These are phyloP conservation scores for Ictalurus punctatus DNA, from an alignment of 2,113 vertebrate genomes.

Conservation along the genomic window DNA sequence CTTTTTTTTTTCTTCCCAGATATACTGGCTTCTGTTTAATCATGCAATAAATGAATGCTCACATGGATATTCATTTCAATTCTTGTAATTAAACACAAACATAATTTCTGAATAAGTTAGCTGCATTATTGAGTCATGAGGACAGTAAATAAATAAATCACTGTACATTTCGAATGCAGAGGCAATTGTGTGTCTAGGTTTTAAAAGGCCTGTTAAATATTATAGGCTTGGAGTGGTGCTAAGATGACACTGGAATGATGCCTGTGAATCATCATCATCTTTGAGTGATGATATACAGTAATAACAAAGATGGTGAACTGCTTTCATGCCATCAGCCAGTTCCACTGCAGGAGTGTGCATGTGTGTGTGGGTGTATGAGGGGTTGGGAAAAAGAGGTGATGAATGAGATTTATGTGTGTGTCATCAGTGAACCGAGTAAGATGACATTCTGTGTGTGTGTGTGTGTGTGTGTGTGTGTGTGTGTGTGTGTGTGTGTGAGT, in stretches of 20 bases:
- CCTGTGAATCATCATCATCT: constrained; percentile 38
- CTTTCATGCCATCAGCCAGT: constrained; percentile 5
- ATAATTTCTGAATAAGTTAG: constrained; percentile 75
- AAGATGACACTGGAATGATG: constrained; percentile 10
- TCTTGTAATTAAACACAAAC: constrained; percentile 77
- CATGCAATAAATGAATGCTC: constrained; percentile 74
- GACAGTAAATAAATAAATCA: constrained; percentile 66
- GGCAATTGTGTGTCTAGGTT: constrained; percentile 3
- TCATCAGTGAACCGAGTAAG: not conserved
- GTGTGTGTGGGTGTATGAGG: not conserved
- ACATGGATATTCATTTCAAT: constrained; percentile 68
- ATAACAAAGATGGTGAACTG: constrained; percentile 41
- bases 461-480: constrained; percentile 13
- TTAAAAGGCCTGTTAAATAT: constrained; percentile 49
- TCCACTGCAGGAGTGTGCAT: not conserved
- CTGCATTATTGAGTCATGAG: constrained; percentile 58
- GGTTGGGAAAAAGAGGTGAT: constrained; percentile 15
- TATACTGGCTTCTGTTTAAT: constrained; percentile 64
- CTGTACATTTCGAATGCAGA: constrained; percentile 21
- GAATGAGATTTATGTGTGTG: constrained; percentile 8
- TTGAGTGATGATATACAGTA: constrained; percentile 27
- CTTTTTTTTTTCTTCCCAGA: constrained; percentile 58
- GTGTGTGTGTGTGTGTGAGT: not conserved
- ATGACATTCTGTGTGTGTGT: constrained; percentile 10
- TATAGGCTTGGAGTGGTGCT: not conserved